phyloP scores from a whole-genome alignment of 1,140 invertebrate species.

The Eriocheir sinensis region DNA sequence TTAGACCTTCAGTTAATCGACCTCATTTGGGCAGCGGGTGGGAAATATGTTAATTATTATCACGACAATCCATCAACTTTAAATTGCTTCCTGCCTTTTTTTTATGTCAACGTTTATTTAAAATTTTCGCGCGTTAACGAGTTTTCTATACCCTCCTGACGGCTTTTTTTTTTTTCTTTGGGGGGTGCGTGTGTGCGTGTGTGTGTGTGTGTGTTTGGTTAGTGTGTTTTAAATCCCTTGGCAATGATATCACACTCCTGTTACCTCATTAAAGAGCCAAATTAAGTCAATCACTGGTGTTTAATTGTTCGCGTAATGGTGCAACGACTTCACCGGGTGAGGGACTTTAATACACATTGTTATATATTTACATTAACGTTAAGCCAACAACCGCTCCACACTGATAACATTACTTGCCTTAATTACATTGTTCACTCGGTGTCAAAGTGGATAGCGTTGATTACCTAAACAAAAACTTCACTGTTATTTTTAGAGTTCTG shows the following conservation, averaged over 20 bases:
- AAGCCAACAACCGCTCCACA: no score
- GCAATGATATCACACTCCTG: not conserved
- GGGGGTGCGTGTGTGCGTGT: no score
- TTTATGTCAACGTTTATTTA: not conserved
- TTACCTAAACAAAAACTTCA: no score
- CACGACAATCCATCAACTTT: conserved; percentile 15
- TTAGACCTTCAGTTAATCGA: not conserved
- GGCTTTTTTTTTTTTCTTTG: not conserved
- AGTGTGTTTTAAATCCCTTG: not conserved
- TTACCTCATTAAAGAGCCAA: not conserved
- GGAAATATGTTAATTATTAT: conserved; percentile 16
- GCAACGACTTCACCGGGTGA: no score
- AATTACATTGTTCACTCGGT: no score
- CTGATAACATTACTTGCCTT: not conserved
- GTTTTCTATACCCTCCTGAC: not conserved
- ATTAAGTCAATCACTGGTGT: no score
- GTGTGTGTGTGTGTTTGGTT: no score
- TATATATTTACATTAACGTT: no score
- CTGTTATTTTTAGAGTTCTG: no score
- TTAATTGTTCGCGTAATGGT: no score
- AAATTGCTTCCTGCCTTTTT: not conserved
- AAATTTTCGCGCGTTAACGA: not conserved
- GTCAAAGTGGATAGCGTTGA: no score
- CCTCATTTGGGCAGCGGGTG: not conserved
- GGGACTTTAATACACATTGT: no score